Evolutionary conservation across 2,888 invertebrate genomes (phyloP).

Genomic region (Gymnocheta viridis): DNA sequence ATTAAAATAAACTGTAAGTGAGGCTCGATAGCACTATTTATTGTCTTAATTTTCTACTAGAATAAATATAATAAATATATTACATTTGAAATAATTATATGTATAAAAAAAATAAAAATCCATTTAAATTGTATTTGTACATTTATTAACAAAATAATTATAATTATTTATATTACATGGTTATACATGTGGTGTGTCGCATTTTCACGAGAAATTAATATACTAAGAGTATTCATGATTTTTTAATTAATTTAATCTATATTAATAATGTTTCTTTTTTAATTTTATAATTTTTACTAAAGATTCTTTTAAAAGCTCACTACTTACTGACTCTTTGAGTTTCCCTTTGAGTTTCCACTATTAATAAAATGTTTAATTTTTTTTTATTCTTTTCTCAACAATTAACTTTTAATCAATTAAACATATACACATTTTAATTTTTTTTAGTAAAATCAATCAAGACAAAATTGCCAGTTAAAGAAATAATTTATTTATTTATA

Average conservation of each 20-base stretch:
- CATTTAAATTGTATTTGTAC: neutral
- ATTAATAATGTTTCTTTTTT: neutral
- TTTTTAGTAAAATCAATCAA: neutral
- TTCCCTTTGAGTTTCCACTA: neutral
- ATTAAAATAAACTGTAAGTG: too few species aligned
- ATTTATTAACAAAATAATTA: neutral
- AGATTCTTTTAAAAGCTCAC: neutral
- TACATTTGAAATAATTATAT: neutral
- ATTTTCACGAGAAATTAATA: neutral
- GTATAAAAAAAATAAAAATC: too few species aligned
- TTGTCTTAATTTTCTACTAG: too few species aligned
- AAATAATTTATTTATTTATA: conserved; percentile 26
- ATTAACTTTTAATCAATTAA: conserved; percentile 66
- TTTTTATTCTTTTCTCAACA: conserved; percentile 52
- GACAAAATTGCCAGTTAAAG: conserved; percentile 18
- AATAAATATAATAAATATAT: too few species aligned
- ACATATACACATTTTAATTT: neutral
- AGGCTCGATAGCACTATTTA: too few species aligned
- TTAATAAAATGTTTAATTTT: neutral
- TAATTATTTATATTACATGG: neutral
- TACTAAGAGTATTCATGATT: neutral
- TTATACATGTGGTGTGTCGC: neutral
- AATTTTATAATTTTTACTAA: neutral
- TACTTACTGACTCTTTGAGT: neutral
- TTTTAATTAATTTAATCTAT: neutral